Evolutionary conservation across 2,888 invertebrate genomes (phyloP), one percentile per base, ranked within the genome.

Genomic region (Drosophila putrida): DNA sequence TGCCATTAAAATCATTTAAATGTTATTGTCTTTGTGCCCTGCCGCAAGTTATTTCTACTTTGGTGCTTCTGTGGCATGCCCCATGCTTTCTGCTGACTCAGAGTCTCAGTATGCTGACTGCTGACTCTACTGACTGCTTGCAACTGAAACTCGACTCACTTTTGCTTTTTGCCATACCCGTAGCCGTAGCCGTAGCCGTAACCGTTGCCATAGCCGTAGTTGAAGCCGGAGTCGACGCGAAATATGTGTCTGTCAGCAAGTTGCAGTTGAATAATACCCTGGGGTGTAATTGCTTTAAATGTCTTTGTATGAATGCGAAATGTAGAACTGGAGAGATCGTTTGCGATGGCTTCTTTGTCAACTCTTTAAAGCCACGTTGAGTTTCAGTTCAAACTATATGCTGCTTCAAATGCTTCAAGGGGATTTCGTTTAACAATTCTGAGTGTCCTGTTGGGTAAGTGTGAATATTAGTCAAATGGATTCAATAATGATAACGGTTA

Each of bases 1-100:
- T 85, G 89, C 88, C 88, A 85, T 85, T 85, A 85, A 89, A 85
- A 85, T 85, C 85, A 85, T 85, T 89, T 85, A 85, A 85, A 85
- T 85, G 85, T 85, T 85, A 85, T 85, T 85, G 85, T 85, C 85
- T 85, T 73, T 78, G 75, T 78, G 71, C 69, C 68, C 55, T 70
- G 80, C 80, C 80, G 76, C 82, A 80, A 82, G 88, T 78, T 85
- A 82, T 80, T 84, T 85, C 88, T 80, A 82, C 88, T 75, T 70
- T 88, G 88, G 86, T 83, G 83, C 86, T 82, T 69, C 71, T 85
- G 83, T 71, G 86, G 88, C 86, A 71, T 73, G 74, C 75, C 59
- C 65, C 49, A 67, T 78, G 64, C 76, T 69, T 82, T 80, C 63
- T 88, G 82, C 82, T 83, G 83, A 83, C 86, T 88, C 83, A 82